Conservation (phyloP, 2,888 invertebrate genomes). For the Sericinus montela region DNA sequence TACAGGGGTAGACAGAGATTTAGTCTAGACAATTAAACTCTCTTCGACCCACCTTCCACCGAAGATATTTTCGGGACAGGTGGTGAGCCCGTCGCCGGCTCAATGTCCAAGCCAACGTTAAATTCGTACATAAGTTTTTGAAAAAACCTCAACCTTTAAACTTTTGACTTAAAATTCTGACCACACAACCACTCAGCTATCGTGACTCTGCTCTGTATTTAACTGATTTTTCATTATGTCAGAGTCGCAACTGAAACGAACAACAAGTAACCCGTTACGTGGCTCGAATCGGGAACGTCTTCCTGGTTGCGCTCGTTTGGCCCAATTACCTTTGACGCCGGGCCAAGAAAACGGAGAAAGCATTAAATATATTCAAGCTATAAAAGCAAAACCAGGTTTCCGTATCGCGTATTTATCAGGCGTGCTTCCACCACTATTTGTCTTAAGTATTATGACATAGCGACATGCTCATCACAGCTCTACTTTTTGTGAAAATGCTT, state of each 20-base stretch:
- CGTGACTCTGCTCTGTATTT: no score
- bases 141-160: no score
- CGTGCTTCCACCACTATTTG: neutral
- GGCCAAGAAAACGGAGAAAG: slow-evolving; percentile 70
- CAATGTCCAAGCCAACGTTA: no score
- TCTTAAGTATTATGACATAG: neutral
- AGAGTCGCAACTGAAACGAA: slow-evolving; percentile 2
- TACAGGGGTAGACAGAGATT: no score
- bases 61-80: no score
- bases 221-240: no score
- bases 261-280: slow-evolving; percentile 9
- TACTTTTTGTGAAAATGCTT: neutral
- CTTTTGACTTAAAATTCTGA: no score
- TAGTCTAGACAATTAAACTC: no score
- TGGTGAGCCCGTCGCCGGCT: no score
- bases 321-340: slow-evolving; percentile 64
- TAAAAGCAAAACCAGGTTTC: neutral
- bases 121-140: no score
- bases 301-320: slow-evolving; percentile 52
- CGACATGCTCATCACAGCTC: neutral
- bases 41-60: no score
- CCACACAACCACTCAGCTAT: no score
- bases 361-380: slow-evolving; percentile 26
- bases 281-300: slow-evolving; percentile 31
- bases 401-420: neutral